Base-by-base conservation (phyloP, 2,113 vertebrate genomes). In the Zapus hudsonius region DNA sequence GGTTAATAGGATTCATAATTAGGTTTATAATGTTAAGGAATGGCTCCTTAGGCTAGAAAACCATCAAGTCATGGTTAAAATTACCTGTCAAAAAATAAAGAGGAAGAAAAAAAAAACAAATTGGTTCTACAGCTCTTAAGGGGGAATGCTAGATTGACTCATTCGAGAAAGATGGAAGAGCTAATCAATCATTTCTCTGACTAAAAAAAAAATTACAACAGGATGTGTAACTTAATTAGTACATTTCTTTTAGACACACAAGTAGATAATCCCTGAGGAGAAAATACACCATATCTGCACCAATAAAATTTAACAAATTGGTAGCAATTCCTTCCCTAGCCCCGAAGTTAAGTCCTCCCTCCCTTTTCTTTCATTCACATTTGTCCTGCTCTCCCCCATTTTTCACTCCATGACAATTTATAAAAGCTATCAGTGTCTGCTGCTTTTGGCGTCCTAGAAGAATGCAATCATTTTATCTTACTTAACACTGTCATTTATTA, bases 1-100 rank as follows among this genome's bases (percentile, higher is more conserved):
- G 20, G 74, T 87, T 91, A 92, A 82, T 75, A 85, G 73, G 47
- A 93, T 94, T 96, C 69, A 85, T 96, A 95, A 89, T 80, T 33
- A 12, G 40, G 9, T 92, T 91, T 75, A 79, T 67, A 92, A 83
- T 87, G n/a, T 92, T 91, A 93, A 67, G 40, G 59, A 74, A 92
- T 86, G 31, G 86, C 25, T 87, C 59, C 40, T 90, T 94, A 64
- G 88, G 55, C 47, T 80, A 92, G 52, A 87, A 94, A 96, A 90
- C 27, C 20, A 81, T 81, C 78, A 81, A 92, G 20, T 74, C 20
- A 17, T 55, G 23, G 17, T 83, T 81, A 87, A 91, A 86, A 96
- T 89, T 74, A 84, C 40, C 63, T 92, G 69, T 89, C 76, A 87
- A 86, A 91, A 95, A 92, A 63, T 61, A 80, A 74, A 88, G 29